These are phyloP conservation scores for Epizoanthus stellaris DNA, from an alignment of 92 coral and sea anemone genomes.

Conservation along the genomic window DNA sequence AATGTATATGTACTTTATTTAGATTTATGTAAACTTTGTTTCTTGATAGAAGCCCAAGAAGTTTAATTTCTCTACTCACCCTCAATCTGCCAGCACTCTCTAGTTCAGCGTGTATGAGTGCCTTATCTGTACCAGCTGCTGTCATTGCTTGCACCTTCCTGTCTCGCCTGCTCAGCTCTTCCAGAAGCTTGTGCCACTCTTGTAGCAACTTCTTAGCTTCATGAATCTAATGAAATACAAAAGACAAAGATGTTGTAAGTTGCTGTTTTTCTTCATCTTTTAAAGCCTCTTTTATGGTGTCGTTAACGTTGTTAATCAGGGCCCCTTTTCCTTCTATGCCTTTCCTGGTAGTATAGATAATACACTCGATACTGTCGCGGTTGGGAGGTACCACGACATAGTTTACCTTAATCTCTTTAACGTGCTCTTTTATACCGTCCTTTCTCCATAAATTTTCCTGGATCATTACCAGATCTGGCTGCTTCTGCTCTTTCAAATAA, in stretches of 20 bases:
- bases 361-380: too few relatives aligned
- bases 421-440: too few relatives aligned
- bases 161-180: conserved; percentile 65
- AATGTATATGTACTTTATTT: too few relatives aligned
- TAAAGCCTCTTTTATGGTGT: background rate
- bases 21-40: background rate
- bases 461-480: too few relatives aligned
- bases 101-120: conserved; percentile 66
- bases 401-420: too few relatives aligned
- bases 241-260: background rate
- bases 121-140: conserved; percentile 42
- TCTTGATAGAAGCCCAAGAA: background rate
- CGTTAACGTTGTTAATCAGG: too few relatives aligned
- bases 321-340: too few relatives aligned
- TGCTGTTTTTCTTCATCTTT: background rate
- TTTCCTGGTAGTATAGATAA: too few relatives aligned
- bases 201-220: conserved; percentile 78
- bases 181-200: conserved; percentile 69
- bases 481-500: too few relatives aligned
- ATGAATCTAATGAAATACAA: conserved; percentile 56
- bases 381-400: too few relatives aligned
- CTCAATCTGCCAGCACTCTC: conserved; percentile 61
- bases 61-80: conserved; percentile 43
- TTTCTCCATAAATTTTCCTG: too few relatives aligned
- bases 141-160: conserved; percentile 68